Evolutionary conservation across 2,888 invertebrate species (phyloP).

Genomic region (Drosophila fulvimacula): DNA sequence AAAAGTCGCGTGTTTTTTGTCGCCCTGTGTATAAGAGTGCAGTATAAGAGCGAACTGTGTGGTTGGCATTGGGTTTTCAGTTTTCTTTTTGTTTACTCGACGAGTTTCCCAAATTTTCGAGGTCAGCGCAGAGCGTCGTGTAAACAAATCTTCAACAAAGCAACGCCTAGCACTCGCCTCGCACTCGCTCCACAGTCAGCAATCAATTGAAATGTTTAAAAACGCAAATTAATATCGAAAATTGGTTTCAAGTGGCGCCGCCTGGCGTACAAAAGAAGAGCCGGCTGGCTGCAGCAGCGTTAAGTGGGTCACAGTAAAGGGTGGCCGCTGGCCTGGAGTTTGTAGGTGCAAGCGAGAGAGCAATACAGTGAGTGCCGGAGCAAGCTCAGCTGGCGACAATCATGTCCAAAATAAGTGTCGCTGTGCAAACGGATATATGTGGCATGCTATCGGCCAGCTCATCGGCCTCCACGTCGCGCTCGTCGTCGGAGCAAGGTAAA

Average conservation of each 20-base stretch:
- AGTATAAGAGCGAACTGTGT: slow-evolving; percentile 50
- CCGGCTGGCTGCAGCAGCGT: slow-evolving; percentile 22
- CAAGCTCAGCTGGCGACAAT: slow-evolving; percentile 10
- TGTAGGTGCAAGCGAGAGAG: slow-evolving; percentile 15
- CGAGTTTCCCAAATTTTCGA: slow-evolving; percentile 54
- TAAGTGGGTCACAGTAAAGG: slow-evolving; percentile 68
- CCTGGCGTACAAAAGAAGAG: slow-evolving; percentile 27
- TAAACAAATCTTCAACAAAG: slow-evolving; percentile 39
- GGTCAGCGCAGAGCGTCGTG: slow-evolving; percentile 42
- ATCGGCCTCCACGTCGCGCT: slow-evolving; percentile 75
- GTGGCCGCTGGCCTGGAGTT: slow-evolving; percentile 34
- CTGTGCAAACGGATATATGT: slow-evolving; percentile 84
- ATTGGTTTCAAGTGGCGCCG: slow-evolving; percentile 72
- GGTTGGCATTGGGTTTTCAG: slow-evolving; percentile 19
- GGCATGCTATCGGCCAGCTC: slow-evolving; percentile 80
- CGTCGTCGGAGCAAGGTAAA: slow-evolving; percentile 81
- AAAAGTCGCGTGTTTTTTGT: slow-evolving; percentile 59
- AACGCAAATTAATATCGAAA: slow-evolving; percentile 67
- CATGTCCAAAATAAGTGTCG: slow-evolving; percentile 81
- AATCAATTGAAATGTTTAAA: slow-evolving; percentile 60
- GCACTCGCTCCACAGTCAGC: slow-evolving; percentile 25
- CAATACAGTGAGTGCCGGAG: slow-evolving; percentile 7
- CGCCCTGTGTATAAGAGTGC: slow-evolving; percentile 34
- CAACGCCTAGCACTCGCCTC: background rate
- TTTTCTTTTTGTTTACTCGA: slow-evolving; percentile 46